Evolutionary conservation across 2,888 invertebrate genomes (phyloP).

Genomic region (Biston stratarius): DNA sequence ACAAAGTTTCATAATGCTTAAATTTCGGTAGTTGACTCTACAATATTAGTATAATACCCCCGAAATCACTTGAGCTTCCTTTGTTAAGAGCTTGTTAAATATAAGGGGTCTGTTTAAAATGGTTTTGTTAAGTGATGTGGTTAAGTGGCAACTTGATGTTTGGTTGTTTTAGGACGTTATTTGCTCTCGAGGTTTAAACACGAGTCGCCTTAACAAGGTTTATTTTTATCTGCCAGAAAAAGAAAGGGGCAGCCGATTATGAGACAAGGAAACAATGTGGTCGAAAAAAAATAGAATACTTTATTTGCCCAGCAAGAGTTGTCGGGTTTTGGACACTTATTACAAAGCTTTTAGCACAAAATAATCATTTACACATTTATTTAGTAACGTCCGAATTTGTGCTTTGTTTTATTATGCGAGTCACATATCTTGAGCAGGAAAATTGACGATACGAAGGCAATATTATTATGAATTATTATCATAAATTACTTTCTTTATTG

Average conservation of each 20-base stretch:
- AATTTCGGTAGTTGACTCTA: constrained; percentile 29
- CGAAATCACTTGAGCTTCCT: constrained; percentile 45
- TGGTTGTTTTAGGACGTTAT: constrained; percentile 82
- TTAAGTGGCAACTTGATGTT: constrained; percentile 81
- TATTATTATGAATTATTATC: no score
- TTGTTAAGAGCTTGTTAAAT: constrained; percentile 48
- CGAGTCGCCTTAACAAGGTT: constrained; percentile 79
- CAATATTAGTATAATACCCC: constrained; percentile 62
- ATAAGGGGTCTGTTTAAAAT: constrained; percentile 61
- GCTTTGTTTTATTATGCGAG: no score
- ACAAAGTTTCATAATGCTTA: constrained; percentile 13
- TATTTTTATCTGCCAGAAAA: constrained; percentile 69
- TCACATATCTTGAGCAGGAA: no score
- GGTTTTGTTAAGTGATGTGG: constrained; percentile 78
- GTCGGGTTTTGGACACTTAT: constrained; percentile 9
- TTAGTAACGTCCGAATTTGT: not conserved
- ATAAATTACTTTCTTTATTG: no score
- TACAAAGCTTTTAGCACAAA: constrained; percentile 1
- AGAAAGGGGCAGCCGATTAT: constrained; percentile 54
- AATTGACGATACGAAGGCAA: no score
- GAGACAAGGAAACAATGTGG: constrained; percentile 45
- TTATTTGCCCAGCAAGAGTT: constrained; percentile 28
- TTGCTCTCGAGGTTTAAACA: constrained; percentile 76
- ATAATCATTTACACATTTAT: not conserved
- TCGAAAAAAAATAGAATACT: constrained; percentile 31